These are phyloP conservation scores for Pipra filicauda DNA, from an alignment of 2,113 vertebrate genomes.

Conservation along the genomic window DNA sequence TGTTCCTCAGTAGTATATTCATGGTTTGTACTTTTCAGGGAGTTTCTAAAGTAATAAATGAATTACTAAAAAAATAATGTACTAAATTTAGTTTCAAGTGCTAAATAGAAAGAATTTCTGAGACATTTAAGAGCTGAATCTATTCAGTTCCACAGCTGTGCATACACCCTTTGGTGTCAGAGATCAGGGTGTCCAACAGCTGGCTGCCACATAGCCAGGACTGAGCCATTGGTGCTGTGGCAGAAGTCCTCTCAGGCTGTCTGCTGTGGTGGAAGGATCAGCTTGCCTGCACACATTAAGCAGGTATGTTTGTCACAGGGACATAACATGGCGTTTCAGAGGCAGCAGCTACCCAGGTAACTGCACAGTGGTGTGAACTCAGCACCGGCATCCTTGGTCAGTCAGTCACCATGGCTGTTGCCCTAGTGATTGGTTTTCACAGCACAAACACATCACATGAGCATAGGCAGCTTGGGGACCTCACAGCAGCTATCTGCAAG, in stretches of 20 bases:
- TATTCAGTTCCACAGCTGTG: neutral
- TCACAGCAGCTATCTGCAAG: neutral
- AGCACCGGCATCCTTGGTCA: neutral
- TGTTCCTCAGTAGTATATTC: neutral
- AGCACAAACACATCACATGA: neutral
- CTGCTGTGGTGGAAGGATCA: neutral
- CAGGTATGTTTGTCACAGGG: neutral
- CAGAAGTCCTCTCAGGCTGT: neutral
- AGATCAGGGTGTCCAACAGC: neutral
- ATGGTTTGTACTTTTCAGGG: neutral
- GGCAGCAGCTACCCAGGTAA: neutral
- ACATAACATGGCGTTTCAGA: neutral
- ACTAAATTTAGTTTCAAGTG: neutral
- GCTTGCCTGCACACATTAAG: neutral
- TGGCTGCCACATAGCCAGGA: neutral
- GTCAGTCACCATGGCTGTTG: neutral
- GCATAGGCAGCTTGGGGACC: neutral
- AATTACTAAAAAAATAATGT: neutral
- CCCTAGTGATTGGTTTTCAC: accelerated
- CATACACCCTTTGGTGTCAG: neutral
- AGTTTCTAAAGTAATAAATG: neutral
- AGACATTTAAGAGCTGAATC: neutral
- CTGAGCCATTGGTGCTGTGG: neutral
- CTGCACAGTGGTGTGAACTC: neutral
- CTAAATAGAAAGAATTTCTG: neutral